Evolutionary conservation across 2,888 invertebrate species (phyloP).

Genomic region (Gortyna flavago): DNA sequence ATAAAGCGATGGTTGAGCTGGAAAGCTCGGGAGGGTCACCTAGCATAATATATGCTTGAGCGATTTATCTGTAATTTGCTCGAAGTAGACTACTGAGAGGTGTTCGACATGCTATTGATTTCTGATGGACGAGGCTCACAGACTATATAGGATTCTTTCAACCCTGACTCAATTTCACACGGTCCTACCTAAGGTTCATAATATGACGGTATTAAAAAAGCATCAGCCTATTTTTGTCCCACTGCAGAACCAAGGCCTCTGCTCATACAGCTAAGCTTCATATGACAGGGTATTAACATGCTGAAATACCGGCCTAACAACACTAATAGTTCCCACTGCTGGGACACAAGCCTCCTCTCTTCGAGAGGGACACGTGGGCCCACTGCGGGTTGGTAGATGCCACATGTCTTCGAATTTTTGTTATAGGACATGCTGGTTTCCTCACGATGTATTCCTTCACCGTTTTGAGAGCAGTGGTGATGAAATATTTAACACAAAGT

Average conservation of each 20-base stretch:
- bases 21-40: neutral
- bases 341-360: neutral
- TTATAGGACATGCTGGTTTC: neutral
- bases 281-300: neutral
- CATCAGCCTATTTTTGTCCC: too few relatives aligned
- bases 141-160: neutral
- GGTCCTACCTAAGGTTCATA: neutral
- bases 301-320: neutral
- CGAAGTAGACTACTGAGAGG: too few relatives aligned
- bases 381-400: neutral
- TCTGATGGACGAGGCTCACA: neutral
- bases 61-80: neutral
- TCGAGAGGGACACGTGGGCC: neutral
- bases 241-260: too few relatives aligned
- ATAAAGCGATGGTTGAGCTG: constrained; percentile 16
- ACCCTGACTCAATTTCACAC: neutral
- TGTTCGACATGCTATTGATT: neutral
- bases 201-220: neutral
- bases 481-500: neutral
- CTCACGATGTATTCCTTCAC: neutral
- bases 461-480: neutral
- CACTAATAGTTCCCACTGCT: neutral
- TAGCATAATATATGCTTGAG: neutral
- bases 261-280: neutral
- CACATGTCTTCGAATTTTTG: neutral